Base-by-base conservation (phyloP, 2,113 vertebrate species). In the Phaethon lepturus region DNA sequence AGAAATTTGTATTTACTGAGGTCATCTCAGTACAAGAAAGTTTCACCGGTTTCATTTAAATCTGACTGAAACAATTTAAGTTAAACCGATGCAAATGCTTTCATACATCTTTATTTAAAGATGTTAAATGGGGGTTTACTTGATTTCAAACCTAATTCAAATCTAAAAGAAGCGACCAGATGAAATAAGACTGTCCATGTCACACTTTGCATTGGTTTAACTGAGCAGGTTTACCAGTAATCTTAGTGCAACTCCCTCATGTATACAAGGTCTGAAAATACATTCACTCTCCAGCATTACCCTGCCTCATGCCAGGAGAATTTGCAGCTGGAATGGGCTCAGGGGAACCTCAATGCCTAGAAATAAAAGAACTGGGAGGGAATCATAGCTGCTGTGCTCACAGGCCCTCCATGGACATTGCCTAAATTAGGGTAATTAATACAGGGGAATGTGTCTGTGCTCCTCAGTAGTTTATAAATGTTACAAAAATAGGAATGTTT, bases 371-470 rank as follows among this genome's bases (percentile, higher is more conserved):
- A 89, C 0, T 55, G 56, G 16, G 45, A 26, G 23, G 40, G 20
- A 93, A 80, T 92, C 73, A 72, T 68, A 87, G 83, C 80, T 87
- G 76, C 77, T 90, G 79, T 60, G 92, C 76, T 95, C 69, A 72
- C 5, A 1, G 62, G 78, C 55, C 89, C 84, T 94, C 94, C 55
- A 60, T 2, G 78, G 93, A 88, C 66, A 76, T 44, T 24, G 17
- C 47, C 89, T 95, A 94, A 95, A 97, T 96, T 90, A 96, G 50
- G 2, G 55, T 94, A 97, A 96, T 97, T 97, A 97, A 97, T 95
- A 93, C 14, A 79, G 55, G 50, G 77, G 80, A 93, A 94, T 90
- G 67, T 91, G 86, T 67, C 97, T 94, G 84, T 5, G 6, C 74
- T 96, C 55, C 81, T 90, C 58, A 25, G 86, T 76, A 95, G 93